phyloP scores from a whole-genome alignment of 2,797 vertebrate species.

The Rhabdomys pumilio region DNA sequence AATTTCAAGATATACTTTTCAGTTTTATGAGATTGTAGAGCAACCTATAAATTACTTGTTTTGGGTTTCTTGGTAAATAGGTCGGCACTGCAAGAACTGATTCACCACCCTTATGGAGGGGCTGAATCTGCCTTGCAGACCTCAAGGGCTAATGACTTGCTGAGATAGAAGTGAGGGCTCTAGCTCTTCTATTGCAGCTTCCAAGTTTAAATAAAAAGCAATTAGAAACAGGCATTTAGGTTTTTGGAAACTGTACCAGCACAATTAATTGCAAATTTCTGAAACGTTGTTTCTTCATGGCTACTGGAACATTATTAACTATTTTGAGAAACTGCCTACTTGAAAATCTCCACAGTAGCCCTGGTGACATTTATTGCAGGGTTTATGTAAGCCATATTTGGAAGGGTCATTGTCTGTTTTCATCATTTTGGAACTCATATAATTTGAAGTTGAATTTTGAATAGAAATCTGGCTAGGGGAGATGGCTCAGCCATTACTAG shows the following conservation, averaged over 20 bases:
- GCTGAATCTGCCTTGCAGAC: conserved; percentile 70
- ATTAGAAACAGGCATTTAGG: conserved; percentile 14
- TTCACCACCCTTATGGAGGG: not conserved
- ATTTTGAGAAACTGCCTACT: not conserved
- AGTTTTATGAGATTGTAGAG: conserved; percentile 80
- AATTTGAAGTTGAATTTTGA: not conserved
- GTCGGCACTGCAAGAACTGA: conserved; percentile 77
- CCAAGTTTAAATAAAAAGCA: conserved; percentile 13
- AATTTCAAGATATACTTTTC: conserved; percentile 74
- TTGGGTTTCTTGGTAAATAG: conserved; percentile 86
- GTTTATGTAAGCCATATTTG: conserved; percentile 27
- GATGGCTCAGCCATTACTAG: no score
- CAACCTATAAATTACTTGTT: conserved; percentile 69
- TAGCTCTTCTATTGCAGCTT: conserved; percentile 19
- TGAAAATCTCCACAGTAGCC: not conserved
- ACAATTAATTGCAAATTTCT: not conserved
- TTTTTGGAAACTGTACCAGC: conserved; percentile 10
- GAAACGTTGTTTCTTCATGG: not conserved
- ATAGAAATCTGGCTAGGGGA: not conserved
- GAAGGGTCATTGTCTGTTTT: conserved; percentile 54
- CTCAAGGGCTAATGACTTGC: conserved; percentile 75
- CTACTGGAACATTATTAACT: conserved; percentile 11
- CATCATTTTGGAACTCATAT: not conserved
- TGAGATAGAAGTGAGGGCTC: conserved; percentile 70
- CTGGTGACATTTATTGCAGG: conserved; percentile 9